Percentiles rank a stretch among this genome's conserved stretches.
phyloP scores from a whole-genome alignment of 2,113 vertebrate genomes.

The Xyrauchen texanus region DNA sequence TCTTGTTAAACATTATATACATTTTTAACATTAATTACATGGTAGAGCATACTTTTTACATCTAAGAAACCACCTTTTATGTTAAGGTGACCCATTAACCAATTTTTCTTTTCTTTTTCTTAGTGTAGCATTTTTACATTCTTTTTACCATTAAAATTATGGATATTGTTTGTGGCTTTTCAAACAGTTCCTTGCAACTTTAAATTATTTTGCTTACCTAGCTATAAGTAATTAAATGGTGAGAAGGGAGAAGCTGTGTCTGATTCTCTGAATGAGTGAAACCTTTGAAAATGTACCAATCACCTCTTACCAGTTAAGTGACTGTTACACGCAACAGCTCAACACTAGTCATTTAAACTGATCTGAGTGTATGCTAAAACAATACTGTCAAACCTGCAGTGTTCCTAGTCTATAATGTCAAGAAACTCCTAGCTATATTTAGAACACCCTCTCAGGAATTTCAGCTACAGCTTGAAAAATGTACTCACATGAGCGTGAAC shows the following conservation, averaged over 20 bases:
- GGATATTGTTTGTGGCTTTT: no score
- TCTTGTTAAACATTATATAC: no score
- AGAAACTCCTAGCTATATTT: neutral
- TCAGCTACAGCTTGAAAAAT: neutral
- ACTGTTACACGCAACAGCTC: neutral
- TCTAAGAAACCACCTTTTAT: no score
- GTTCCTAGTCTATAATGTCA: neutral
- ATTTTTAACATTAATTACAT: no score
- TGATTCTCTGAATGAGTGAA: conserved; percentile 1
- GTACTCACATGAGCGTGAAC: neutral
- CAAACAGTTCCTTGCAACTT: neutral
- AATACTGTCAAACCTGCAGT: neutral
- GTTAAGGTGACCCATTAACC: no score
- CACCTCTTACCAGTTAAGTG: no score
- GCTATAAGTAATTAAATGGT: neutral
- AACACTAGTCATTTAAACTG: neutral
- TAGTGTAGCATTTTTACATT: no score
- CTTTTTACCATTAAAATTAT: no score
- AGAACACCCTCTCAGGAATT: conserved; percentile 6
- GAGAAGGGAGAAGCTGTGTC: neutral
- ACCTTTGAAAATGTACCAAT: conserved; percentile 8
- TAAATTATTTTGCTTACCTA: neutral
- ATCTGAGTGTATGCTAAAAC: no score
- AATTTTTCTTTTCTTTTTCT: no score
- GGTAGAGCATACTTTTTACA: no score